Evolutionary conservation across 2,113 vertebrate species (phyloP), one percentile per base, ranked within the genome.

Genomic region (Pavo muticus): DNA sequence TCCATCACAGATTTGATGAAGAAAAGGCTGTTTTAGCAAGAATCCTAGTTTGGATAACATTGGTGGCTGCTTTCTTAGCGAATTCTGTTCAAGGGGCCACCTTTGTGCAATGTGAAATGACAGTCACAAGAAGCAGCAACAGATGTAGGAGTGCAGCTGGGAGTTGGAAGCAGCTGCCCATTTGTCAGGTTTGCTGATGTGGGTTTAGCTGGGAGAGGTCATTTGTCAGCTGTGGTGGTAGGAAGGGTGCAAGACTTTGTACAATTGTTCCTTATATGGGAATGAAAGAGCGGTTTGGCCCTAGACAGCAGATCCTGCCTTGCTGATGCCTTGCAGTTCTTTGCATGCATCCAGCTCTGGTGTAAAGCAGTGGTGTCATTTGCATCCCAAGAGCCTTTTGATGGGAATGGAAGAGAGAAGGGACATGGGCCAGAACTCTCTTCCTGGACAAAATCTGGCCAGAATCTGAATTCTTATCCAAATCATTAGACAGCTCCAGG

Each of bases 131-230:
- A 64, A 64, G 16, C 61, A 64, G 61, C 27, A 39, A 40, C 25
- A 64, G 25, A 40, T 39, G 39, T 39, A 64, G 61, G 61, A 64
- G 61, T 18, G 5, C 24, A 39, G 61, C 61, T 64, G 61, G 39
- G 17, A 64, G 61, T 7, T 64, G 61, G 37, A 40, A 64, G 25
- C 37, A 64, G 61, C 39, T 63, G 10, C 11, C 45, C 29, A 8
- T 54, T 69, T 87, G 52, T 14, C 57, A 82, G 27, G 27, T 75
- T 91, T 84, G 48, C 23, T 47, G 82, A 2, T 61, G 64, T 65
- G 37, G 59, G n/a, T n/a, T 92, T 84, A 39, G 27, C 59, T 87
- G 63, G 87, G 77, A 95, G 81, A 96, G 30, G 65, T 71, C 1
- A 68, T 84, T 92, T 94, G 78, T 67, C 57, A 84, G 32, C 32